Conservation (phyloP, 2,888 invertebrate species). For the Notodonta dromedarius region DNA sequence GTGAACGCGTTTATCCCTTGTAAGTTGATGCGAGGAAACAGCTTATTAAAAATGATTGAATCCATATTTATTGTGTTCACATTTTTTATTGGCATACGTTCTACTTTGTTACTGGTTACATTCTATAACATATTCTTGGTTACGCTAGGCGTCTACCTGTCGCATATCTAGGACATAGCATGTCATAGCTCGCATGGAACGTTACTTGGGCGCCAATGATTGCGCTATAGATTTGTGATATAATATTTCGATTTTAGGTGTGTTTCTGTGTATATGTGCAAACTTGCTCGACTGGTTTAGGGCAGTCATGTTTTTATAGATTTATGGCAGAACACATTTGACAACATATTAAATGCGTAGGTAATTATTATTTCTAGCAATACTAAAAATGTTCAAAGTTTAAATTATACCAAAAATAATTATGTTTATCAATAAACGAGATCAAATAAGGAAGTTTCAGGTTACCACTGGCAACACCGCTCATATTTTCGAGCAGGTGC, state of each 20-base stretch:
- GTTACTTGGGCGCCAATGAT: constrained; percentile 64
- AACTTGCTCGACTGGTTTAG: constrained; percentile 27
- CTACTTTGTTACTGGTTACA: constrained; percentile 56
- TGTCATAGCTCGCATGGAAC: constrained; percentile 75
- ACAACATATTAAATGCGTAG: neutral
- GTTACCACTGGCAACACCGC: constrained; percentile 47
- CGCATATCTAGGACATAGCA: constrained; percentile 79
- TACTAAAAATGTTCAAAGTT: neutral
- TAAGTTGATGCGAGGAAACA: constrained; percentile 57
- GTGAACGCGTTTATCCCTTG: constrained; percentile 52
- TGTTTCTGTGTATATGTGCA: constrained; percentile 35
- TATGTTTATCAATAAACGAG: neutral
- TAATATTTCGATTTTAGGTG: constrained; percentile 59
- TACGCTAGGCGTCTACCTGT: constrained; percentile 67
- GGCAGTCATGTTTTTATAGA: constrained; percentile 19
- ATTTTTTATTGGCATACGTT: constrained; percentile 47
- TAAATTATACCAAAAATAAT: neutral
- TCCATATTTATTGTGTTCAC: constrained; percentile 41
- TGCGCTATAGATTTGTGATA: constrained; percentile 75
- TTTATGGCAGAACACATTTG: neutral
- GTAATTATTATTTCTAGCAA: neutral
- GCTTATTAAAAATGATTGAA: constrained; percentile 49
- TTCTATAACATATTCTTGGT: constrained; percentile 57
- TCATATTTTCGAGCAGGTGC: constrained; percentile 70
- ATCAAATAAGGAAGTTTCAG: constrained; percentile 19